Evolutionary conservation across 1,140 invertebrate genomes (phyloP).

Genomic region (Asobara japonica): DNA sequence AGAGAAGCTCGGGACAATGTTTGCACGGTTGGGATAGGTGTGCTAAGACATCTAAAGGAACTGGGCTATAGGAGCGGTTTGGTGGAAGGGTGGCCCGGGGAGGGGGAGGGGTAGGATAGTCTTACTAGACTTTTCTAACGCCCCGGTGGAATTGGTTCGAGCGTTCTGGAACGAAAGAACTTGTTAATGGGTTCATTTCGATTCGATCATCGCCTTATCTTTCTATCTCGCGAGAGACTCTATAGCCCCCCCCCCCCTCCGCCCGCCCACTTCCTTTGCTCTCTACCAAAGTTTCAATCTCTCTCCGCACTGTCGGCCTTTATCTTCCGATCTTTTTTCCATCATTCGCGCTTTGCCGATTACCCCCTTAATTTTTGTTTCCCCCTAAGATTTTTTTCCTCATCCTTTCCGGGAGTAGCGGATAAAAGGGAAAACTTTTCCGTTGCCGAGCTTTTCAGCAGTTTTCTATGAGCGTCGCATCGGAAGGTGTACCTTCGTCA

Average conservation of each 20-base stretch:
- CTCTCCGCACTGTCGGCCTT: conserved; percentile 17
- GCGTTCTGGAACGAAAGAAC: conserved; percentile 53
- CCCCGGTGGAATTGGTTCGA: conserved; percentile 45
- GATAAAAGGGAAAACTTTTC: conserved; percentile 40
- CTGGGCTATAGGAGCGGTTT: too few relatives aligned
- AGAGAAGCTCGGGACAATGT: conserved; percentile 62
- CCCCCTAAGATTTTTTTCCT: neutral
- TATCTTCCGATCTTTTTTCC: conserved; percentile 21
- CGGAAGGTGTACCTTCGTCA: conserved; percentile 40
- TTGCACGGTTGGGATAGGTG: conserved; percentile 50
- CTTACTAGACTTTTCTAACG: neutral
- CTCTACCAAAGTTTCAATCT: conserved; percentile 20
- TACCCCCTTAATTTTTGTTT: conserved; percentile 23
- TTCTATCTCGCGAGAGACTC: conserved; percentile 38
- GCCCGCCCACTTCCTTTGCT: neutral
- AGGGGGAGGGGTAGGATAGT: neutral
- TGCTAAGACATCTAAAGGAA: too few relatives aligned
- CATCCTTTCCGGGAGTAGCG: conserved; percentile 20
- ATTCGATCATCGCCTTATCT: conserved; percentile 61
- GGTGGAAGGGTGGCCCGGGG: neutral
- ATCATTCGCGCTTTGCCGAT: conserved; percentile 26
- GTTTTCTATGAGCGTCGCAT: conserved; percentile 44
- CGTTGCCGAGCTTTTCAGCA: conserved; percentile 43
- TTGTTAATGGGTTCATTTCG: conserved; percentile 65
- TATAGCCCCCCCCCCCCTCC: neutral